Evolutionary conservation across 1,140 invertebrate species (phyloP).

Genomic region (Drosophila bocqueti): DNA sequence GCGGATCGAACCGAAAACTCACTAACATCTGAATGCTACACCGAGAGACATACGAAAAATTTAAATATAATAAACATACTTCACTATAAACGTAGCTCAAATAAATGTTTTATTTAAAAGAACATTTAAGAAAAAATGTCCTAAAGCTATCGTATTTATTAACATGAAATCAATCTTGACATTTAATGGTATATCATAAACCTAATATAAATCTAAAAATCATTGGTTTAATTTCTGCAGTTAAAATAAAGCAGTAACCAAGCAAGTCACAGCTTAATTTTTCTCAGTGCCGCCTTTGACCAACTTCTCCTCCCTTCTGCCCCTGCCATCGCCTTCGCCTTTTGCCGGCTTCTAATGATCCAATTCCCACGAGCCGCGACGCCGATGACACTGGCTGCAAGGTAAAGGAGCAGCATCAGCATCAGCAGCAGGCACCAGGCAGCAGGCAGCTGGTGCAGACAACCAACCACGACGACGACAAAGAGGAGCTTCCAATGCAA

Average conservation of each 20-base stretch:
- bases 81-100: neutral
- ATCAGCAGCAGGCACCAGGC: constrained; percentile 6
- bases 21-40: constrained; percentile 51
- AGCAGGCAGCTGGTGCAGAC: constrained; percentile 61
- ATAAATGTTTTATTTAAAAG: no score
- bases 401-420: constrained; percentile 56
- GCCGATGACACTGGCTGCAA: constrained; percentile 80
- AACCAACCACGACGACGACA: constrained; percentile 62
- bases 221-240: no score
- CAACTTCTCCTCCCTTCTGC: constrained; percentile 76
- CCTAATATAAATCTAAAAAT: no score
- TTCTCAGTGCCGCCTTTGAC: constrained; percentile 61
- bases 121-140: no score
- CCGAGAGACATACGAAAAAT: constrained; percentile 1
- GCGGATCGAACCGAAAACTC: constrained; percentile 50
- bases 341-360: constrained; percentile 80
- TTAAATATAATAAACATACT: neutral
- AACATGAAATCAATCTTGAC: no score
- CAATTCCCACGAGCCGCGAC: constrained; percentile 81
- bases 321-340: constrained; percentile 47
- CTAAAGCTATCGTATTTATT: no score
- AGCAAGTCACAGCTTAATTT: constrained; percentile 1
- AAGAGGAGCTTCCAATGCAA: constrained; percentile 74
- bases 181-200: no score
- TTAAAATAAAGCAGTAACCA: no score